A percentile compares a stretch with the other conserved stretches of the same genome.
phyloP scores from a whole-genome alignment of 2,888 invertebrate genomes.

The Rotaria socialis region DNA sequence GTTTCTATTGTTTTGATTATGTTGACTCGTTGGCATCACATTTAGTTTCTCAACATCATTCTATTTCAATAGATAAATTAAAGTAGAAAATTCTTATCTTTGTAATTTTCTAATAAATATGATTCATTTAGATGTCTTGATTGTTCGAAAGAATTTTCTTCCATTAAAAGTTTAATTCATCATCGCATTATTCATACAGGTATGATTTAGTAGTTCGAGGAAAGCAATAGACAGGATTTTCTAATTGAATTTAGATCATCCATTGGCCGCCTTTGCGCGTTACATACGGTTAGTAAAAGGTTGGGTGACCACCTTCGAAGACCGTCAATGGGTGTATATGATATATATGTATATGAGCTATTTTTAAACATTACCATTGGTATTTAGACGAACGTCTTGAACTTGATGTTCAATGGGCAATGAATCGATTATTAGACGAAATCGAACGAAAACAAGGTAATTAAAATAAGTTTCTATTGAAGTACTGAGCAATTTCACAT shows the following conservation, averaged over 20 bases:
- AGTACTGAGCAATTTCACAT: no score
- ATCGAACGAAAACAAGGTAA: not conserved
- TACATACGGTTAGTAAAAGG: not conserved
- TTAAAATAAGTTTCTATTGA: no score
- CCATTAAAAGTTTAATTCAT: not conserved
- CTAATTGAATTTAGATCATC: not conserved
- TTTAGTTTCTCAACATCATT: not conserved
- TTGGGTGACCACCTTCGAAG: constrained; percentile 34
- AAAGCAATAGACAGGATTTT: not conserved
- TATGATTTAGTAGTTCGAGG: not conserved
- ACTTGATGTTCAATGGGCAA: not conserved
- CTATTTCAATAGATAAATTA: not conserved
- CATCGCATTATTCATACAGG: constrained; percentile 24
- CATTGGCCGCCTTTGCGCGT: constrained; percentile 5
- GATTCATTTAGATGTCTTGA: not conserved
- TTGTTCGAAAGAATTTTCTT: not conserved
- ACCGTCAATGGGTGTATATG: not conserved
- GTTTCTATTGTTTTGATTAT: not conserved
- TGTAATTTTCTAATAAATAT: not conserved
- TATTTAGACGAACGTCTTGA: constrained; percentile 12
- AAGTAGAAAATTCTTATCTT: not conserved
- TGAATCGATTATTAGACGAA: constrained; percentile 6
- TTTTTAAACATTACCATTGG: not conserved
- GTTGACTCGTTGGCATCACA: not conserved
- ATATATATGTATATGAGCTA: no score